Base-by-base conservation (phyloP, 2,113 vertebrate species). In the Condylura cristata region DNA sequence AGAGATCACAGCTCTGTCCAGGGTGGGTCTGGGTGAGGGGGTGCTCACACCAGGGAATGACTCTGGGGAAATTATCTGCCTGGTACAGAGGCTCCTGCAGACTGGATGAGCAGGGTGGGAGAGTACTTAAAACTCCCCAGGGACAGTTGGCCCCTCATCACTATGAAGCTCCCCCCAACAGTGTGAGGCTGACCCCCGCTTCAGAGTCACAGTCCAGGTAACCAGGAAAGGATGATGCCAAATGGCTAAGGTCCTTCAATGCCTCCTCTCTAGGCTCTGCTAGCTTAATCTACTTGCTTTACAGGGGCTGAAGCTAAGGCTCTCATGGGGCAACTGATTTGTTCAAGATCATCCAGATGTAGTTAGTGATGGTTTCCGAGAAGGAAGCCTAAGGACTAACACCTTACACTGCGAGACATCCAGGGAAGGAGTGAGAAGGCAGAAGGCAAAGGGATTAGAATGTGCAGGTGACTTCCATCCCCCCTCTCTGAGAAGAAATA, bases 401-500 rank as follows among this genome's bases (percentile, higher is more conserved):
- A 41, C 34, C 63, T 68, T 37, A 65, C 0, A 1, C 20, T 4
- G 32, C 32, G 30, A 61, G 39, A 48, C 8, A 5, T 26, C 41
- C 41, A 13, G 4, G 16, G 24, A 28, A 48, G 28, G 13, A 18
- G 24, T 28, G 5, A 58, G 61, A 66, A n/a, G 12, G 30, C 30
- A 34, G 53, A 66, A n/a, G 12, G 30, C 30, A 34, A 46, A 60
- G 86, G 7, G 22, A 5, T 20, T 39, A 12, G 22, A 58, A 51
- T 18, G 16, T 51, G 70, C 86, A 20, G 2, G 32, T 32, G 32
- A 44, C 13, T n/a, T 78, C 16, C 13, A 30, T 61, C 30, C 26
- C 76, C n/a, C 34, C 68, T 63, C 18, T 18, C 14, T 28, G n/a
- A 90, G 74, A 86, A 91, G 78, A 95, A 96, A 94, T 96, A 11